phyloP scores from a whole-genome alignment of 1,140 invertebrate species.

The Acromyrmex echinatior region DNA sequence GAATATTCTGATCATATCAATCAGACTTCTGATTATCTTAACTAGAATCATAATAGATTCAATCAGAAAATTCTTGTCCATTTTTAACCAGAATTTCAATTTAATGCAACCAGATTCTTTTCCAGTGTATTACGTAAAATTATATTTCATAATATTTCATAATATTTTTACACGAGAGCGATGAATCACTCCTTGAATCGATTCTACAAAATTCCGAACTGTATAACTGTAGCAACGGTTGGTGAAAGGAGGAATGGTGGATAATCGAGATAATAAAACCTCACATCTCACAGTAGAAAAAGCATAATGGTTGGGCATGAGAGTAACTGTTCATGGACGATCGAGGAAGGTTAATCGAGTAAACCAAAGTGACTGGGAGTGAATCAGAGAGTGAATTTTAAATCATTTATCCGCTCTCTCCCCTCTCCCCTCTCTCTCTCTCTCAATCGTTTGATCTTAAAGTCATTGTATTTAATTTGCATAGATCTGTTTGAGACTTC shows the following conservation, averaged over 20 bases:
- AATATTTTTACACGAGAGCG: background rate
- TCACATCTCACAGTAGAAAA: conserved; percentile 16
- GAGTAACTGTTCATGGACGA: conserved; percentile 57
- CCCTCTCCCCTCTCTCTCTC: background rate
- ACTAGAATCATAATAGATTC: too few relatives aligned
- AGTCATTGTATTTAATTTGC: background rate
- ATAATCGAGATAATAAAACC: conserved; percentile 52
- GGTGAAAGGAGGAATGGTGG: conserved; percentile 55
- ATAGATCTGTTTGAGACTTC: background rate
- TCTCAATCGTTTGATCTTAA: background rate
- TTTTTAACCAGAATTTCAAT: too few relatives aligned
- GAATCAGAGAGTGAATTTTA: conserved; percentile 31
- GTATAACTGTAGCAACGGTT: conserved; percentile 10
- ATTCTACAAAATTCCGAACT: background rate
- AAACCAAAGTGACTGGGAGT: conserved; percentile 1
- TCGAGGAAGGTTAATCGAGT: conserved; percentile 49
- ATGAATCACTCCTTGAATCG: background rate
- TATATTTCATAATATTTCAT: background rate
- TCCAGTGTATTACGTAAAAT: too few relatives aligned
- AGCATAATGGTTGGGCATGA: conserved; percentile 34
- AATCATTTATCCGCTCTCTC: background rate
- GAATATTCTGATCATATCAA: too few relatives aligned
- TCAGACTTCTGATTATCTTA: too few relatives aligned
- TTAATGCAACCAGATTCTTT: too few relatives aligned
- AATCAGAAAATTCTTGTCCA: too few relatives aligned